A percentile compares a stretch with the other conserved stretches of the same genome.
Evolutionary conservation across 2,888 invertebrate genomes (phyloP).

Genomic region (Norana najaformis): DNA sequence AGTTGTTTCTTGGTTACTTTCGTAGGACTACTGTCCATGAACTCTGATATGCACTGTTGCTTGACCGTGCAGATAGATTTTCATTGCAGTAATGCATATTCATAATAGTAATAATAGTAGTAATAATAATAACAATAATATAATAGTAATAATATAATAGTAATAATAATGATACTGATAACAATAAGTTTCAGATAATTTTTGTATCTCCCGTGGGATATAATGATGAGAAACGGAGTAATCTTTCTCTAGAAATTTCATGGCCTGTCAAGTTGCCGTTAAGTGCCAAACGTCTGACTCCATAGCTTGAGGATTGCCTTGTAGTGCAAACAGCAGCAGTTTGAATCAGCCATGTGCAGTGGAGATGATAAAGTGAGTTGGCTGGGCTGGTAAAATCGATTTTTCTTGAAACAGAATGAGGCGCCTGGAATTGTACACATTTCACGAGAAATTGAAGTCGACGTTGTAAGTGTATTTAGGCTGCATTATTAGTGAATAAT

Average conservation of each 20-base stretch:
- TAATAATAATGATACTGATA: no score
- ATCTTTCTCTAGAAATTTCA: background rate
- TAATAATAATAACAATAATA: background rate
- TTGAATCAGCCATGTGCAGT: background rate
- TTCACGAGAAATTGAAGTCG: slow-evolving; percentile 16
- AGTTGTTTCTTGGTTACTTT: background rate
- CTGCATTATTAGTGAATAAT: slow-evolving; percentile 15
- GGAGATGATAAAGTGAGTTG: slow-evolving; percentile 9
- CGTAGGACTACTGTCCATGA: background rate
- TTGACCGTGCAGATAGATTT: no score
- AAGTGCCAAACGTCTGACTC: slow-evolving; percentile 1
- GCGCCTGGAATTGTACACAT: background rate
- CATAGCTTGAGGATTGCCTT: background rate
- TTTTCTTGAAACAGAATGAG: background rate
- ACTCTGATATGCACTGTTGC: background rate
- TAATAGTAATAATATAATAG: background rate
- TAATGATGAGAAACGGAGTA: background rate
- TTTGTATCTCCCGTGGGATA: background rate
- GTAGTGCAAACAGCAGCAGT: background rate
- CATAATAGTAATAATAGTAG: background rate
- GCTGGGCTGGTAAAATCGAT: slow-evolving; percentile 16
- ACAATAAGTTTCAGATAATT: no score
- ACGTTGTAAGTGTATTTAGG: slow-evolving; percentile 24
- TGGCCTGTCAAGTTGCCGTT: slow-evolving; percentile 1
- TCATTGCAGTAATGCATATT: background rate